Percentiles rank a stretch among this genome's conserved stretches.
phyloP scores from a whole-genome alignment of 2,797 vertebrate genomes.

The Bucorvus abyssinicus region DNA sequence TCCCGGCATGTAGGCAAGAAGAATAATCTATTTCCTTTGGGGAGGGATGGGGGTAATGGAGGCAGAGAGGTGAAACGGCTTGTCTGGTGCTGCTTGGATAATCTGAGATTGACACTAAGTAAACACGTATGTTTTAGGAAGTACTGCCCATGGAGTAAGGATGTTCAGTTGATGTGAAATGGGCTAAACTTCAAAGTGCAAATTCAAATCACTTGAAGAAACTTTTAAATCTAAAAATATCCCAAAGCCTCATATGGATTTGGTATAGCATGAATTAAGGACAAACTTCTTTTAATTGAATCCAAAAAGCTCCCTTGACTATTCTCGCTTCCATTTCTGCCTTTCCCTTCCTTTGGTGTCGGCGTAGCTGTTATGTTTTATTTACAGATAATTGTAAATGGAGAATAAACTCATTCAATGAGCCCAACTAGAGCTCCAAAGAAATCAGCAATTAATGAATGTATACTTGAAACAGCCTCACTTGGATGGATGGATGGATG shows the following conservation, averaged over 20 bases:
- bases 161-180: background rate
- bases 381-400: constrained; percentile 24
- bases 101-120: background rate
- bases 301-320: background rate
- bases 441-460: background rate
- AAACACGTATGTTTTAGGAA: background rate
- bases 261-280: background rate
- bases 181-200: background rate
- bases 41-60: background rate
- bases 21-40: background rate
- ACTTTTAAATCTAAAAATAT: background rate
- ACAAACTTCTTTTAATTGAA: background rate
- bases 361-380: background rate
- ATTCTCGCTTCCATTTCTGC: background rate
- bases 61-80: background rate
- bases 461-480: background rate
- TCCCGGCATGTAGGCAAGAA: background rate
- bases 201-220: background rate
- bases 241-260: background rate
- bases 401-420: background rate
- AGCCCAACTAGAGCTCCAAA: background rate
- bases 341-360: background rate
- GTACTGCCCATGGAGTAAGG: background rate
- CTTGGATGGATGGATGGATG: background rate
- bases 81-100: background rate